A percentile compares a stretch with the other conserved stretches of the same genome.
These are phyloP conservation scores for Phengaris arion DNA, from an alignment of 2,888 invertebrate species.

Conservation along the genomic window DNA sequence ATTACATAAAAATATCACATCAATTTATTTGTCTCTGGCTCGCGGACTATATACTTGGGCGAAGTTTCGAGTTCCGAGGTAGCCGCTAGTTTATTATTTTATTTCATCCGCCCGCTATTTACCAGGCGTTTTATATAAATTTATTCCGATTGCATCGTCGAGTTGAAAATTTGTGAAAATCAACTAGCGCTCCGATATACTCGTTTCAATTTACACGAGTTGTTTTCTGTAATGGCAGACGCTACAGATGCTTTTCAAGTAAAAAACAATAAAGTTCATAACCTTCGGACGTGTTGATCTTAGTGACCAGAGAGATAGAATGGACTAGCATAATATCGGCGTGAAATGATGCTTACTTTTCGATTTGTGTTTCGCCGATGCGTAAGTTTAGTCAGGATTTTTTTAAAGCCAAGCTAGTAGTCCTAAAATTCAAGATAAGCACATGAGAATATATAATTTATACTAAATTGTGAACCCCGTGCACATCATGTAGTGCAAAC, in stretches of 20 bases:
- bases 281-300: too few species aligned
- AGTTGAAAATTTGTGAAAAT: conserved; percentile 29
- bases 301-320: too few species aligned
- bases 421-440: too few species aligned
- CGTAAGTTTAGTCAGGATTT: too few species aligned
- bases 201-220: background rate
- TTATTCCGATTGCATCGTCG: conserved; percentile 38
- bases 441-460: too few species aligned
- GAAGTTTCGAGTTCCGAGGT: conserved; percentile 31
- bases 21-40: background rate
- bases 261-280: too few species aligned
- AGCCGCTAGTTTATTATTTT: conserved; percentile 36
- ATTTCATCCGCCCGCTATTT: conserved; percentile 35
- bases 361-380: too few species aligned
- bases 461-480: too few species aligned
- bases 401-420: too few species aligned
- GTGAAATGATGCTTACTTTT: too few species aligned
- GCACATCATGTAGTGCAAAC: background rate
- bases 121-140: conserved; percentile 37
- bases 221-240: background rate
- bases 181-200: conserved; percentile 5
- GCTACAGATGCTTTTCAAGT: background rate
- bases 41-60: conserved; percentile 22
- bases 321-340: too few species aligned
- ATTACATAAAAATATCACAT: background rate